These are phyloP conservation scores for Loriculus beryllinus DNA, from an alignment of 2,797 vertebrate species.

Conservation along the genomic window DNA sequence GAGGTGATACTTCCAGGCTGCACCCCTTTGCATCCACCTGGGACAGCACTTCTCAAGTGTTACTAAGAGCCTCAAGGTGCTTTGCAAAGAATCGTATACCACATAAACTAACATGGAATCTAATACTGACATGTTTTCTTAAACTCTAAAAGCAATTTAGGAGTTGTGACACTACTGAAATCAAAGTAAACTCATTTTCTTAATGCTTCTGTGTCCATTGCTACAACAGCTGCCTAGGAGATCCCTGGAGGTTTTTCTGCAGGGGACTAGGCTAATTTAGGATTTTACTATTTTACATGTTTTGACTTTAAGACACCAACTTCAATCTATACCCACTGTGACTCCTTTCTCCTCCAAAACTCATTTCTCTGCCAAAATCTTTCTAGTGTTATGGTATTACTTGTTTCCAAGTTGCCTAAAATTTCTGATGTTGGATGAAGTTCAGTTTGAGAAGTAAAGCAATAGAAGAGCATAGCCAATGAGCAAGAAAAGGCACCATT, in stretches of 20 bases:
- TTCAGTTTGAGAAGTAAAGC: background rate
- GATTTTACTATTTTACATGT: background rate
- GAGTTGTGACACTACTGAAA: background rate
- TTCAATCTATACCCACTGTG: background rate
- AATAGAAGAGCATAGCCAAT: background rate
- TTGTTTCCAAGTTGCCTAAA: background rate
- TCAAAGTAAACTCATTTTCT: background rate
- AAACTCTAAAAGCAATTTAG: background rate
- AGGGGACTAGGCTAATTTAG: background rate
- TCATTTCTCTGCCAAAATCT: background rate
- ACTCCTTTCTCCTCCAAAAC: background rate
- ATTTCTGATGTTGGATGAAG: background rate
- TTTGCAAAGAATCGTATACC: background rate
- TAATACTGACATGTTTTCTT: background rate
- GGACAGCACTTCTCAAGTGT: background rate
- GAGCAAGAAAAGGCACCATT: background rate
- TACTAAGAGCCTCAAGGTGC: background rate
- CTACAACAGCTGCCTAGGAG: background rate
- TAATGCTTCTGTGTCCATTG: background rate
- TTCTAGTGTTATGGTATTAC: background rate
- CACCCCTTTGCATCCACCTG: background rate
- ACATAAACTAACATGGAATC: background rate
- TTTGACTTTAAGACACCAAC: background rate
- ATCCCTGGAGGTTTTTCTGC: background rate
- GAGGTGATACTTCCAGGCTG: background rate